Evolutionary conservation across 1,140 invertebrate genomes (phyloP).

Genomic region (Bactericera cockerelli): DNA sequence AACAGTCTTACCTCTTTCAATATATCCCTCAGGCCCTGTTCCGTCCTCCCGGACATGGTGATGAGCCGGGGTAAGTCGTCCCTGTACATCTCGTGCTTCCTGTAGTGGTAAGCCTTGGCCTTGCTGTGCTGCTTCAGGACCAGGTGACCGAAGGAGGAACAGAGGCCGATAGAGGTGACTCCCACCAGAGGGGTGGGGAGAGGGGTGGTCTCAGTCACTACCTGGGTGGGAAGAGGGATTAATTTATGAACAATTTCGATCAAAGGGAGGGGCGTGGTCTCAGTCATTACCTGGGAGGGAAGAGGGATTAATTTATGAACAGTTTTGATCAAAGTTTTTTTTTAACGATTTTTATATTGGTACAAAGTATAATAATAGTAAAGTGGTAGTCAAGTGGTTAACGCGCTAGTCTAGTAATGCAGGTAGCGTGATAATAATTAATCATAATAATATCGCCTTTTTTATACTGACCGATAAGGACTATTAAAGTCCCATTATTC

Average conservation of each 20-base stretch:
- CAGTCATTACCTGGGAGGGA: background rate
- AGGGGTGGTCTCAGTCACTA: conserved; percentile 35
- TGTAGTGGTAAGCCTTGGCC: background rate
- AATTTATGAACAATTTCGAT: too few relatives aligned
- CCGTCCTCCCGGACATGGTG: conserved; percentile 19
- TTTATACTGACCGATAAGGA: too few relatives aligned
- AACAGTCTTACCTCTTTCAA: conserved; percentile 16
- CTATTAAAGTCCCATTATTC: too few relatives aligned
- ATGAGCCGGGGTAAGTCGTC: conserved; percentile 22
- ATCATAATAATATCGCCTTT: too few relatives aligned
- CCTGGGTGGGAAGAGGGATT: conserved; percentile 28
- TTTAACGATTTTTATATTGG: too few relatives aligned
- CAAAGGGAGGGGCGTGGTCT: background rate
- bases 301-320: too few relatives aligned
- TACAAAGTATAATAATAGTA: too few relatives aligned
- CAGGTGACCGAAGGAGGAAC: conserved; percentile 41
- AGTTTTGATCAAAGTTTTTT: too few relatives aligned
- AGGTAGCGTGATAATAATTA: too few relatives aligned
- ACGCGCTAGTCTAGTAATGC: too few relatives aligned
- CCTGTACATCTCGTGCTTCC: conserved; percentile 16
- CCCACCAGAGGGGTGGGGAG: conserved; percentile 33
- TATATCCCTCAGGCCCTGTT: conserved; percentile 17
- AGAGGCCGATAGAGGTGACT: conserved; percentile 45
- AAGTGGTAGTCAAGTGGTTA: too few relatives aligned
- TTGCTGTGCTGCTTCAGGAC: conserved; percentile 30